Evolutionary conservation across 2,113 vertebrate species (phyloP), one percentile per base, ranked within the genome.

Genomic region (Podocnemis expansa): DNA sequence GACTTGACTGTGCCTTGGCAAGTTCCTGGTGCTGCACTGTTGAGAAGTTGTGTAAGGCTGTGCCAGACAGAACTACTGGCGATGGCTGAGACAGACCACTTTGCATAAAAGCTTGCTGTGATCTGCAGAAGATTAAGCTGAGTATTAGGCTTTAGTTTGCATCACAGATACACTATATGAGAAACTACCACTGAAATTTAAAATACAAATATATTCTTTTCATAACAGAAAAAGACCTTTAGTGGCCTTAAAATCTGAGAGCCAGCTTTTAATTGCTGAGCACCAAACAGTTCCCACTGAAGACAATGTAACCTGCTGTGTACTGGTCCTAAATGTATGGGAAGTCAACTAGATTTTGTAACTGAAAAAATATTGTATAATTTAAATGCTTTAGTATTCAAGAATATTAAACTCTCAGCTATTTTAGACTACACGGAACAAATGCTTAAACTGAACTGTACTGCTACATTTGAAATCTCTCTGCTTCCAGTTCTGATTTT

Each of bases 101-200:
- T 70, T 99, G 99, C 99, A 99, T 99, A 97, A 99, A 99, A 4
- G 99, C 99, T 96, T 99, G 99, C 96, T 99, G 99, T 29, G 99
- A 99, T 97, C 99, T 99, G 97, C 4, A 87, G 78, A 52, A 92
- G 41, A 96, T 78, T 55, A 91, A 91, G 24, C 2, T 51, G n/a
- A 0, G 51, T 58, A n/a, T 80, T 51, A 90, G 80, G 10, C 17
- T 24, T 79, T 27, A 52, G 16, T 93, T 78, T 91, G 21, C 78
- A 63, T 80, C 80, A 67, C 47, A 38, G 45, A 83, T 63, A 73
- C 38, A 78, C 8, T 60, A 51, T 4, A 86, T 82, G 85, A 52
- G 41, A 75, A 54, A 0, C 6, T 88, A 10, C 6, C 45, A 83
- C 21, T 49, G 84, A 17, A 84, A 89, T 54, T 3, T 80, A 2